These are phyloP conservation scores for Lophius americanus DNA, from an alignment of 2,797 vertebrate species.

Conservation along the genomic window DNA sequence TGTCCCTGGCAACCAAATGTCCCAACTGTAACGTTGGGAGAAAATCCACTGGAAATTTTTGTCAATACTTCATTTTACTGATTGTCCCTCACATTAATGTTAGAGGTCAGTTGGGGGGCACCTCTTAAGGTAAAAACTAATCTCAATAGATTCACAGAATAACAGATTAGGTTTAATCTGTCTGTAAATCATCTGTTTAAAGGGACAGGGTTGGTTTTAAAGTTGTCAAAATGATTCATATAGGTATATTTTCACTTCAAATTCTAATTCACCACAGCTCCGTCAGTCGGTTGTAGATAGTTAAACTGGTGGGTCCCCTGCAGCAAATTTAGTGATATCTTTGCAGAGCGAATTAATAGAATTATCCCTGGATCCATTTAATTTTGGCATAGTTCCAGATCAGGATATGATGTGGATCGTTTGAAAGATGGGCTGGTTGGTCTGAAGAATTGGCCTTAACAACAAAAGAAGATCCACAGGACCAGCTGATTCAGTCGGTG, in stretches of 20 bases:
- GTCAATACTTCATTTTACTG: constrained; percentile 48
- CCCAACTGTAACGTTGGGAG: constrained; percentile 45
- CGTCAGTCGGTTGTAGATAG: too few relatives aligned
- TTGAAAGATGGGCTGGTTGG: too few relatives aligned
- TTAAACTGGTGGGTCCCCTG: too few relatives aligned
- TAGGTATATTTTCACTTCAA: background rate
- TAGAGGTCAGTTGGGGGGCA: constrained; percentile 1
- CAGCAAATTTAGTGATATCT: too few relatives aligned
- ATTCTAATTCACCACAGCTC: too few relatives aligned
- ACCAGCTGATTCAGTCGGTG: too few relatives aligned
- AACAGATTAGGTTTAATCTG: constrained; percentile 6
- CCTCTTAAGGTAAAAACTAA: constrained; percentile 31
- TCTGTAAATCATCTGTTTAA: background rate
- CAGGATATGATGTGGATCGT: too few relatives aligned
- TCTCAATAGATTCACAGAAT: constrained; percentile 8
- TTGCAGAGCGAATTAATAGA: too few relatives aligned
- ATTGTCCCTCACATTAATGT: constrained; percentile 32
- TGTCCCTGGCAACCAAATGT: constrained; percentile 76
- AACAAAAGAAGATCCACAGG: too few relatives aligned
- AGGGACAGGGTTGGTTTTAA: background rate
- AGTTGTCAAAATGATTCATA: background rate
- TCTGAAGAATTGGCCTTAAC: too few relatives aligned
- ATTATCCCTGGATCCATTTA: background rate
- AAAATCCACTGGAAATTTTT: constrained; percentile 58
- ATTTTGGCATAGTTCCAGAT: background rate